Base-by-base conservation (phyloP, 92 coral and sea anemone genomes). In the Metridium senile region DNA sequence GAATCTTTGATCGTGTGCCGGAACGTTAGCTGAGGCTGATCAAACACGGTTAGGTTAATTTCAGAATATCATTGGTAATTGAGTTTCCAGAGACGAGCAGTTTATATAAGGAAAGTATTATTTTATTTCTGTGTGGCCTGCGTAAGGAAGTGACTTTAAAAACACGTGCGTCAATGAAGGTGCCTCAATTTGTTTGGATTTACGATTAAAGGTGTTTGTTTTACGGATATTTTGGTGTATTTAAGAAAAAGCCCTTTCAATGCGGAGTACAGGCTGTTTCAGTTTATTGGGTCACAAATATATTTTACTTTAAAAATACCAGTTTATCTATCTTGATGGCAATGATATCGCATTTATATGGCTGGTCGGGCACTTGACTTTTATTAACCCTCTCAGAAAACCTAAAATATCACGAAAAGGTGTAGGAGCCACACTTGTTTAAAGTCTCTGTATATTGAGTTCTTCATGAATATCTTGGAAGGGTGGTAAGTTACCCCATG, bases 1-100 rank as follows among this genome's bases (percentile, higher is more conserved):
- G 61, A 54, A 54, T 39, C 65, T 59, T 59, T 59, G 65, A n/a
- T 39, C 49, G 49, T n/a, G n/a, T n/a, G n/a, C 6, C 13, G 49
- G 8, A 39, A 4, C 6, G 49, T 39, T 39, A 4, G 6, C 13
- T 13, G 13, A 39, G 49, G 13, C 49, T 39, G 49, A 39, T 39
- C 6, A 39, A 39, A 39, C 49, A 39, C 13, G 6, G 49, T 39
- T 13, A 39, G 13, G 49, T 13, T 39, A 39, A n/a, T 59, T 8
- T 4, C 65, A 59, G 22, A 59, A 11, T 16, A 26, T 19, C 7
- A n/a, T 11, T 16, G 27, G 9, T 59, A 26, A 59, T 59, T 22
- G 17, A 16, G 9, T 59, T 59, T 20, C 30, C 28, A 59, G 65
- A 59, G 31, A 3, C 26, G 22, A 1, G 28, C 10, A 1, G 65